Evolutionary conservation across 2,113 vertebrate species (phyloP).

Genomic region (Camelus dromedarius): DNA sequence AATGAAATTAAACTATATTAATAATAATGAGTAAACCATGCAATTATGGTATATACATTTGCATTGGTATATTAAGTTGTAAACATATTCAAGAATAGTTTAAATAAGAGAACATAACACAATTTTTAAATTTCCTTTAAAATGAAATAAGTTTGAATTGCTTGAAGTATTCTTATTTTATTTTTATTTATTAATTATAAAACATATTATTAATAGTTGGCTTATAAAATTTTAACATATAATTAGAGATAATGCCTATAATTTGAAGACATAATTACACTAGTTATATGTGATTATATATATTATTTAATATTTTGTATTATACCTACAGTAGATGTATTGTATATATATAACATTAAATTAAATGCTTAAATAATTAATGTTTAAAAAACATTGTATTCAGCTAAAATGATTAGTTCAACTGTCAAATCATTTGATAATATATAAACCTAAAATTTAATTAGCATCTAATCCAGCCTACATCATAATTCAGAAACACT

Average conservation of each 20-base stretch:
- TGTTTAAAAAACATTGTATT: neutral
- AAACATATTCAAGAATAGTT: neutral
- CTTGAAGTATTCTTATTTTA: neutral
- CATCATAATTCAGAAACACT: neutral
- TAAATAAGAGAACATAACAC: neutral
- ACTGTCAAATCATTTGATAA: neutral
- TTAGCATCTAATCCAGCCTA: neutral
- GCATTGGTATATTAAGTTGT: neutral
- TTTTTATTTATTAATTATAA: neutral
- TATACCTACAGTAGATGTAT: neutral
- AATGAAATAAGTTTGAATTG: neutral
- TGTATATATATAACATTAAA: neutral
- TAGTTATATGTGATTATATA: neutral
- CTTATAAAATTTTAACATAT: neutral
- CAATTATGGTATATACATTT: neutral
- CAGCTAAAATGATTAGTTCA: neutral
- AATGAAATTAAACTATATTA: neutral
- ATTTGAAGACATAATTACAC: neutral
- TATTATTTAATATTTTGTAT: neutral
- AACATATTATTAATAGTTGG: neutral
- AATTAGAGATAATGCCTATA: neutral
- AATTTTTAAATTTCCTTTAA: neutral
- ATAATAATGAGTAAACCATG: neutral
- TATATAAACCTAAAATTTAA: neutral
- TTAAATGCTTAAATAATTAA: neutral